These are phyloP conservation scores for Mesitornis unicolor DNA, from an alignment of 2,113 vertebrate genomes.

Conservation along the genomic window DNA sequence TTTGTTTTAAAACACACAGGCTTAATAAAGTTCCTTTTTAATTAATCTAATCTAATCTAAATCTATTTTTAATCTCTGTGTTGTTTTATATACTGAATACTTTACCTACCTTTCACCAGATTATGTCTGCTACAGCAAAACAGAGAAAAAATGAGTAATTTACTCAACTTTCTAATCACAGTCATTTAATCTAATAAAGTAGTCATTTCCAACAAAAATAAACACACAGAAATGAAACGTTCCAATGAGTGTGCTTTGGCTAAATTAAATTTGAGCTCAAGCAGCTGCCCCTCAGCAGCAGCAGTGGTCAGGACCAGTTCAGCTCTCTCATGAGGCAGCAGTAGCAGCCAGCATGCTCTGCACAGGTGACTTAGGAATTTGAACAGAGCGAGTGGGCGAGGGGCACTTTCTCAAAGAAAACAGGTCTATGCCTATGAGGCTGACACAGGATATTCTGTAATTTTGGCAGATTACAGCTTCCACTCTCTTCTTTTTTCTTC, in stretches of 20 bases:
- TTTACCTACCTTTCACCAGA: neutral
- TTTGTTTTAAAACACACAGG: neutral
- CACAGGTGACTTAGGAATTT: neutral
- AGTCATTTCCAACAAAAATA: neutral
- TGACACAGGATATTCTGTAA: neutral
- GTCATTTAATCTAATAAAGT: neutral
- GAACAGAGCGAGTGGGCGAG: accelerated
- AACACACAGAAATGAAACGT: neutral
- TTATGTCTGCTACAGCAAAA: neutral
- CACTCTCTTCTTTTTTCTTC: neutral
- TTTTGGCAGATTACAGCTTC: neutral
- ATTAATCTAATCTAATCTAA: too few species aligned
- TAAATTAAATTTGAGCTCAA: neutral
- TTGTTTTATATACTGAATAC: neutral
- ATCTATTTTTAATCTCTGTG: too few species aligned
- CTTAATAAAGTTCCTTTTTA: neutral
- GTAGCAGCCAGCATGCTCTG: neutral
- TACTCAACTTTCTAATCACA: neutral
- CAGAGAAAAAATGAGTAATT: accelerated
- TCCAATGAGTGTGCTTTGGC: accelerated
- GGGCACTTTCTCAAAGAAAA: neutral
- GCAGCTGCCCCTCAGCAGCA: neutral
- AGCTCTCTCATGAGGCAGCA: neutral
- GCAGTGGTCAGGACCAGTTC: neutral
- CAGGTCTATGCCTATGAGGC: accelerated